Evolutionary conservation across 2,113 vertebrate species (phyloP), one percentile per base, ranked within the genome.

Genomic region (Clinocottus analis): DNA sequence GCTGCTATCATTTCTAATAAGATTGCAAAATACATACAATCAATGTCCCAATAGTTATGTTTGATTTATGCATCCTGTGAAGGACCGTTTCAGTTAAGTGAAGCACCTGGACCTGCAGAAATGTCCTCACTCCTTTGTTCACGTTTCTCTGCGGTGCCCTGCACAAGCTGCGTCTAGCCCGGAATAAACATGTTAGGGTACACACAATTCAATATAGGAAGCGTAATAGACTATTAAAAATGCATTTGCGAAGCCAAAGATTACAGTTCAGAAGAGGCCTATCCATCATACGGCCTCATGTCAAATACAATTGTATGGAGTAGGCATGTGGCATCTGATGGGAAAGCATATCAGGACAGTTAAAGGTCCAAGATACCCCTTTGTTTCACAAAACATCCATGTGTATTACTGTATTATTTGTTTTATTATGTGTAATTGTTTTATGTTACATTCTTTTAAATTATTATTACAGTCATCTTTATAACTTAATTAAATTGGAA

Each of bases 261-360:
- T 58, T 60, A 55, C 33, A 75, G 72, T 27, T 69, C 11, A 66
- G 68, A 74, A 74, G 60, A 82, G 33, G 69, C 69, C 65, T 72
- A 63, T 84, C 47, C 74, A 85, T 80, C 75, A 78, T 69, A 21
- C 67, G 58, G 53, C 62, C 72, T 82, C 72, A 79, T 76, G 41
- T 80, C 65, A 82, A 27, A 75, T 21, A 59, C 25, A 67, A 59
- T 47, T 79, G 67, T 56, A 58, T 51, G 41, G 45, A 56, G 12
- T 35, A 47, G 12, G 3, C 67, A 76, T 2, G 21, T 49, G 37
- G 33, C 35, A 67, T 63, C 19, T 41, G 66, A 75, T 1, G 39
- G 49, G 55, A 63, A 43, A 23, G 10, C 5, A 13, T n/a, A 71
- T 74, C 10, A 45, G 17, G 47, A 53, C 14, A 66, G n/a, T 25